Percentiles rank a stretch among this genome's conserved stretches.
Evolutionary conservation across 2,113 vertebrate genomes (phyloP).

Genomic region (Gila orcuttii): DNA sequence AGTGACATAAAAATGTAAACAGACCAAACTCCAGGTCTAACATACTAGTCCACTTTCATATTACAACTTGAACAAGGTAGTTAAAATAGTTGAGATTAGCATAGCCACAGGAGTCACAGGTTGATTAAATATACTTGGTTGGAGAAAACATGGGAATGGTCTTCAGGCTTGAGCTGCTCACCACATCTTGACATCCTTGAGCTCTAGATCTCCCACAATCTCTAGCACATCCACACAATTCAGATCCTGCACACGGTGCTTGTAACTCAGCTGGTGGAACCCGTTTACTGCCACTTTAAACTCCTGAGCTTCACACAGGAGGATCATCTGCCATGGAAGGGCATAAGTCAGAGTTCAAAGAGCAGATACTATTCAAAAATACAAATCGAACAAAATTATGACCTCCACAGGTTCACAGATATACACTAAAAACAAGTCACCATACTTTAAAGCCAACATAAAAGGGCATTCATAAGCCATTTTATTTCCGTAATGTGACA

Average conservation of each 20-base stretch:
- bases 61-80: background rate
- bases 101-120: background rate
- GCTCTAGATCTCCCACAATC: conserved; percentile 77
- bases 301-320: conserved; percentile 79
- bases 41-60: background rate
- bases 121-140: background rate
- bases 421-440: background rate
- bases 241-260: conserved; percentile 87
- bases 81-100: background rate
- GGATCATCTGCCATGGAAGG: conserved; percentile 80
- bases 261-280: conserved; percentile 83
- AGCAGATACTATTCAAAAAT: background rate
- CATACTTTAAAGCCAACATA: too few species aligned
- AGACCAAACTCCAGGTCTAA: background rate
- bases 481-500: background rate
- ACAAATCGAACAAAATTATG: background rate
- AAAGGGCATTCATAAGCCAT: too few species aligned
- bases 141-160: background rate
- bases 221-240: conserved; percentile 75
- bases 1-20: background rate
- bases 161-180: conserved; percentile 55
- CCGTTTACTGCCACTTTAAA: conserved; percentile 90
- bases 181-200: conserved; percentile 79
- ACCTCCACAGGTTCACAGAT: background rate
- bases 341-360: conserved; percentile 19